A percentile compares a stretch with the other conserved stretches of the same genome.
Evolutionary conservation across 2,113 vertebrate genomes (phyloP).

Genomic region (Etheostoma spectabile): DNA sequence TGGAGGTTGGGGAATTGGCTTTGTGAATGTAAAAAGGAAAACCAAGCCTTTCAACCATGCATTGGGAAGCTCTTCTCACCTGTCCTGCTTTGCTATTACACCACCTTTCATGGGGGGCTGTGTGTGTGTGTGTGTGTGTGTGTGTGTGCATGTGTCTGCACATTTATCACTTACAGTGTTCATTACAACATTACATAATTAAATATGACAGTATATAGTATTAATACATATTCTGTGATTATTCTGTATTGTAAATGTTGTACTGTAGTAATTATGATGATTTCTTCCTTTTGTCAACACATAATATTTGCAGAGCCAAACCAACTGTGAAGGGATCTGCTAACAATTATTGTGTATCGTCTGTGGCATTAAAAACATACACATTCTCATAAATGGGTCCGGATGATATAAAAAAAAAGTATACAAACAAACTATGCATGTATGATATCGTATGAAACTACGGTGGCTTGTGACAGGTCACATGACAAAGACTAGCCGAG

Average conservation of each 20-base stretch:
- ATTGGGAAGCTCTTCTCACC: constrained; percentile 54
- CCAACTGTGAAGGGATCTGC: no score
- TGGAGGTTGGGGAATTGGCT: constrained; percentile 59
- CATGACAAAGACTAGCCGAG: no score
- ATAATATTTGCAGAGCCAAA: no score
- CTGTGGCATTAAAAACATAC: no score
- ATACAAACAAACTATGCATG: no score
- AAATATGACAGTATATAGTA: background rate
- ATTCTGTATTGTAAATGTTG: background rate
- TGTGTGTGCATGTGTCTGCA: background rate
- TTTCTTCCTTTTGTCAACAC: background rate
- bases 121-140: constrained; percentile 19
- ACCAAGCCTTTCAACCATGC: constrained; percentile 57
- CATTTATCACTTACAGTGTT: constrained; percentile 16
- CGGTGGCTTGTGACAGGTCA: no score
- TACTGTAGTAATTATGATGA: background rate
- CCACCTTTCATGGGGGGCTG: constrained; percentile 14
- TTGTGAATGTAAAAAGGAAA: constrained; percentile 57
- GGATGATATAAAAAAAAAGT: no score
- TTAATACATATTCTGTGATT: background rate
- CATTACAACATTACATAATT: constrained; percentile 21
- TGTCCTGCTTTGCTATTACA: constrained; percentile 59
- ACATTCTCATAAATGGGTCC: no score
- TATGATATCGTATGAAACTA: no score
- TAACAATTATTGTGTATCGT: no score